phyloP scores from a whole-genome alignment of 1,140 invertebrate species.

The Drosophila lini region DNA sequence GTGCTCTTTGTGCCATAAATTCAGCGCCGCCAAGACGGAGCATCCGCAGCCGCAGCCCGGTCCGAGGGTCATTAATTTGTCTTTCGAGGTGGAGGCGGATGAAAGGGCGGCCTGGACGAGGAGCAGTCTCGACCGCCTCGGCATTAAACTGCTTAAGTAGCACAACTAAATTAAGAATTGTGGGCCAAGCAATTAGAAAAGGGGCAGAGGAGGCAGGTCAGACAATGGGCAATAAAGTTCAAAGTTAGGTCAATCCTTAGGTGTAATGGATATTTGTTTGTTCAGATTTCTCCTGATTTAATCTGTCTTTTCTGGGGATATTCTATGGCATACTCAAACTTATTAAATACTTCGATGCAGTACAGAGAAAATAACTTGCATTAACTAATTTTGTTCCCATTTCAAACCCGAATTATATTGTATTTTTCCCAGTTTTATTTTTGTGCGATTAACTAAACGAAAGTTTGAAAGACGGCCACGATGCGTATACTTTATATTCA shows the following conservation, averaged over 20 bases:
- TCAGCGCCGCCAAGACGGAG: conserved; percentile 67
- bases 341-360: not conserved
- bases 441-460: conserved; percentile 28
- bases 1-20: conserved; percentile 59
- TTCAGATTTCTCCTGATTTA: conserved; percentile 16
- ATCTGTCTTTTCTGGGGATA: conserved; percentile 4
- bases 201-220: not conserved
- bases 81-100: conserved; percentile 44
- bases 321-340: not conserved
- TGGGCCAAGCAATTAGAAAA: conserved; percentile 59
- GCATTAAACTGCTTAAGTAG: conserved; percentile 81
- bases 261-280: conserved; percentile 42
- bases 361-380: not conserved
- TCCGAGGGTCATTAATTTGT: conserved; percentile 77
- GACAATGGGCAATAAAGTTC: conserved; percentile 53
- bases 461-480: conserved; percentile 10
- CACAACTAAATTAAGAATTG: conserved; percentile 80
- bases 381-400: not conserved
- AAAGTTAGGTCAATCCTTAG: conserved; percentile 54
- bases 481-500: conserved; percentile 49
- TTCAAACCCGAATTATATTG: not conserved
- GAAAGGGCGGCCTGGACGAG: conserved; percentile 17
- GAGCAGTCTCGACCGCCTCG: conserved; percentile 22
- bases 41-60: conserved; percentile 41
- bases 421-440: not conserved